Evolutionary conservation across 2,113 vertebrate species (phyloP).

Genomic region (Rynchops niger): DNA sequence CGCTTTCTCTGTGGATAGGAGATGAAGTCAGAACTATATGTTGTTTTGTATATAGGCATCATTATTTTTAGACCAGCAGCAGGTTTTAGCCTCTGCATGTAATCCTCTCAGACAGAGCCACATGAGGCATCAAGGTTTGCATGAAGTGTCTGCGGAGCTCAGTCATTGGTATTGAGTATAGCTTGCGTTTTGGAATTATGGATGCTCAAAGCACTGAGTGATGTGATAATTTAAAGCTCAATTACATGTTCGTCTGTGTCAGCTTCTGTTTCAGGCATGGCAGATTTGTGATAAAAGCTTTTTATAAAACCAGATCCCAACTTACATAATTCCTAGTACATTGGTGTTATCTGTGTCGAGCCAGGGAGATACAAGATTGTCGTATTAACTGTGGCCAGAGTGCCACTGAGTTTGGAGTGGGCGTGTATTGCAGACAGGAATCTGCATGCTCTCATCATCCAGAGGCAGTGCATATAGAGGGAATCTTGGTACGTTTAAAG

Average conservation of each 20-base stretch:
- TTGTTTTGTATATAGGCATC: background rate
- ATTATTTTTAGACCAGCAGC: slow-evolving; percentile 68
- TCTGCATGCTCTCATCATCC: background rate
- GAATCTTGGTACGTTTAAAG: background rate
- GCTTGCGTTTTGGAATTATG: background rate
- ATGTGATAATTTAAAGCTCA: background rate
- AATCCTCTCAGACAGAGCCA: slow-evolving; percentile 50
- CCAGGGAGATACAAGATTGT: fast-evolving
- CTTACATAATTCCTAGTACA: background rate
- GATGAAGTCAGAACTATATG: background rate
- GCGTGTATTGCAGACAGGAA: background rate
- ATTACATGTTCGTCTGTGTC: background rate
- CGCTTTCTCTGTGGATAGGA: background rate
- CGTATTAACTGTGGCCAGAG: background rate
- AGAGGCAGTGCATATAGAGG: background rate
- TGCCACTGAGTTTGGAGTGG: background rate
- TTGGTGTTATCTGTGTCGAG: fast-evolving
- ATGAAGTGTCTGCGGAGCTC: background rate
- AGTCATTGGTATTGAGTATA: background rate
- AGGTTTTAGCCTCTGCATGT: slow-evolving; percentile 51
- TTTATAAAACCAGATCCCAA: background rate
- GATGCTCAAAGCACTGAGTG: background rate
- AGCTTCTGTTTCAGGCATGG: background rate
- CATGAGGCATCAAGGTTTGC: background rate
- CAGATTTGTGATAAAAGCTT: background rate